Evolutionary conservation across 2,113 vertebrate genomes (phyloP).

Genomic region (Archilochus colubris): DNA sequence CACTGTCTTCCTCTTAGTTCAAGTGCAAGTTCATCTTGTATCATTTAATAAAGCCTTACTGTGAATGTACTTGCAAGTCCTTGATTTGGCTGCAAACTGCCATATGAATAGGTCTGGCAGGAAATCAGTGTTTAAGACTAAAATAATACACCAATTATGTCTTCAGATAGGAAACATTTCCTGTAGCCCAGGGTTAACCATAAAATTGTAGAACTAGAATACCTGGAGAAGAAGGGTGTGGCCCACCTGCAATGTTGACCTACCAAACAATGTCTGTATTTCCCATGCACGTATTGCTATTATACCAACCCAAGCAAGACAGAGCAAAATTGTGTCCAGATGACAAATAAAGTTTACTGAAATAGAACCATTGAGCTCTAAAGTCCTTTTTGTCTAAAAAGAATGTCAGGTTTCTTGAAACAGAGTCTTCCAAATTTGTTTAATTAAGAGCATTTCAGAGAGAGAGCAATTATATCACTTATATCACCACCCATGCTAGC

Average conservation of each 20-base stretch:
- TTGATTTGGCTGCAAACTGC: neutral
- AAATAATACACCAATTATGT: conserved; percentile 62
- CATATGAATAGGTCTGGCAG: conserved; percentile 49
- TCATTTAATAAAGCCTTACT: neutral
- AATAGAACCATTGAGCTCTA: neutral
- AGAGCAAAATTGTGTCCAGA: neutral
- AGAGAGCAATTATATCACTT: neutral
- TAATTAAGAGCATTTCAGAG: neutral
- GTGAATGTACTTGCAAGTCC: neutral
- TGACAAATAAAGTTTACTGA: neutral
- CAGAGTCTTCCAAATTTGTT: neutral
- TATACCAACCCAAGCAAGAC: neutral
- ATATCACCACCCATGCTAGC: neutral
- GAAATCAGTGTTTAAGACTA: conserved; percentile 56
- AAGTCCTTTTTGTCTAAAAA: neutral
- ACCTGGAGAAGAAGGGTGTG: neutral
- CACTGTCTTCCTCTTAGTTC: neutral
- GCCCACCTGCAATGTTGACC: neutral
- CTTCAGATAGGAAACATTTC: conserved; percentile 64
- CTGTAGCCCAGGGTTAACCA: conserved; percentile 39
- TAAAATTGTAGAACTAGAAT: conserved; percentile 45
- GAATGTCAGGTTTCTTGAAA: neutral
- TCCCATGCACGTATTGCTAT: neutral
- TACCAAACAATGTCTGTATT: neutral
- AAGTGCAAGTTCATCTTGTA: neutral